Evolutionary conservation across 2,113 vertebrate genomes (phyloP), one percentile per base, ranked within the genome.

Genomic region (Narcine bancroftii): DNA sequence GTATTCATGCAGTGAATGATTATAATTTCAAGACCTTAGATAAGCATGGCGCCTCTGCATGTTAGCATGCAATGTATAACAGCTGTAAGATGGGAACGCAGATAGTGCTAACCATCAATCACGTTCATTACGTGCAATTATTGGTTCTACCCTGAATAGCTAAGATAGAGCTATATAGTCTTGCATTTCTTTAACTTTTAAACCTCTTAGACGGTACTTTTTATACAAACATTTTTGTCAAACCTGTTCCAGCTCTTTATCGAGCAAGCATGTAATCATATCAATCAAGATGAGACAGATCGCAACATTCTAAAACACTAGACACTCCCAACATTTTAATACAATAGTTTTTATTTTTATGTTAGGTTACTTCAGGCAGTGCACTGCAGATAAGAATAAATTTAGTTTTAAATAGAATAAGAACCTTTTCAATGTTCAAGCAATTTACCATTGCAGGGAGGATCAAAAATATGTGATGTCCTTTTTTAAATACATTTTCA

Each of bases 51-150:
- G 39, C 89, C 65, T 47, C 89, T 69, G 66, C 5, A 47, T 91
- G 63, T 69, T 91, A 91, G 36, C 89, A 13, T 91, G 89, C 63
- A 42, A 91, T 47, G 39, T 47, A 29, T 91, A 91, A 91, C 89
- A 91, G 89, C 63, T 69, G 65, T 29, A 91, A 69, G 10, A 19
- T 69, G 65, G 65, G 21, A 91, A 91, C 29, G 36, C 42, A 71
- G 63, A 69, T 65, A 91, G 65, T 69, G 89, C 63, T 91, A 45
- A 10, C 65, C 89, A 71, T 91, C 69, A 66, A 91, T 91, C 65
- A 91, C 65, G 45, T 91, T 69, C 89, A 91, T 91, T 69, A 69
- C 7, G 63, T 91, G 63, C 63, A 69, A 45, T 69, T 91, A 69
- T 91, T 91, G 89, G 26, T 66, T 91, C 45, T 42, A 7, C 21